Evolutionary conservation across 35 echinoderm and acorn worm species (phyloP).

Genomic region (Anneissia japonica): DNA sequence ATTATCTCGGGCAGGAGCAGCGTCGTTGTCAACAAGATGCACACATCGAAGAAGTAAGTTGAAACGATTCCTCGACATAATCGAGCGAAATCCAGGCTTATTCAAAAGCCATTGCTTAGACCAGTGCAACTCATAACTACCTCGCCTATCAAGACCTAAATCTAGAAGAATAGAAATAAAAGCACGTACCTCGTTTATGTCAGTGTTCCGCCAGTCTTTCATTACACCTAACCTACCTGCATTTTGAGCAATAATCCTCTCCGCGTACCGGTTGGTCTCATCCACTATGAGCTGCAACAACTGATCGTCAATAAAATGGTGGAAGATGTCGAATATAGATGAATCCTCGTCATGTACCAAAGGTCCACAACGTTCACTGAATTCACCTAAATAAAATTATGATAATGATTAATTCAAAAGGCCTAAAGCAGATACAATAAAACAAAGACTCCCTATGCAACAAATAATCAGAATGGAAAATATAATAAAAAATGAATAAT

Average conservation of each 20-base stretch:
- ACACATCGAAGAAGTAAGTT: not conserved
- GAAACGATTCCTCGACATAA: slow-evolving; percentile 39
- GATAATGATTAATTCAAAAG: no score
- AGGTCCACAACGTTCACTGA: not conserved
- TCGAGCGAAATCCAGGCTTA: not conserved
- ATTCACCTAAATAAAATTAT: no score
- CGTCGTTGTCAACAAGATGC: slow-evolving; percentile 10
- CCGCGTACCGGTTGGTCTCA: not conserved
- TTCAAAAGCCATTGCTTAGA: not conserved
- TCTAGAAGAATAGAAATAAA: not conserved
- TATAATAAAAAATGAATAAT: no score
- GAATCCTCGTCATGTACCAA: not conserved
- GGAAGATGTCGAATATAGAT: not conserved
- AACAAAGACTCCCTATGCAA: no score
- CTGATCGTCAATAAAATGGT: not conserved
- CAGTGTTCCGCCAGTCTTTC: not conserved
- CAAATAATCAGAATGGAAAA: no score
- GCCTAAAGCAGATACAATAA: no score
- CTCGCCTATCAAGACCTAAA: not conserved
- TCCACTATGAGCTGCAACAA: not conserved
- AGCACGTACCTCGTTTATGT: not conserved
- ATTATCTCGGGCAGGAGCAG: not conserved
- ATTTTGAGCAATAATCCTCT: not conserved
- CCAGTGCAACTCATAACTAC: not conserved
- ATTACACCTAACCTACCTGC: not conserved